A percentile compares a stretch with the other conserved stretches of the same genome.
These are phyloP conservation scores for Phodopus roborovskii DNA, from an alignment of 2,113 vertebrate species.

Conservation along the genomic window DNA sequence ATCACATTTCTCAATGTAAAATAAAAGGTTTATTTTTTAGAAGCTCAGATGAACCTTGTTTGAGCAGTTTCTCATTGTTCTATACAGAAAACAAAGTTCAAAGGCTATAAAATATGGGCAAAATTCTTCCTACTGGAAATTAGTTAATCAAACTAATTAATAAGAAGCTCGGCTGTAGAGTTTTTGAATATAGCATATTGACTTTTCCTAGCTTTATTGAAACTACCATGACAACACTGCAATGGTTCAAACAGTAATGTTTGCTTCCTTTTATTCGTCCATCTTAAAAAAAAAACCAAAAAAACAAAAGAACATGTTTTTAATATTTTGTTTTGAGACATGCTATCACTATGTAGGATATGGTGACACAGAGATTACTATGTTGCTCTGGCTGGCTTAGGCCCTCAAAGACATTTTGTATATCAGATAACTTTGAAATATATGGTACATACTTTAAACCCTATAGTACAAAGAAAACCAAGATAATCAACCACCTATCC, in stretches of 20 bases:
- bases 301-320: background rate
- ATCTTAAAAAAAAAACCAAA: background rate
- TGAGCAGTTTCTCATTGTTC: background rate
- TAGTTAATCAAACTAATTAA: background rate
- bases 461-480: background rate
- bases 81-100: background rate
- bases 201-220: background rate
- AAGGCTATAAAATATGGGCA: background rate
- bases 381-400: background rate
- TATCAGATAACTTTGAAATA: background rate
- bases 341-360: background rate
- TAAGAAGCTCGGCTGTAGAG: background rate
- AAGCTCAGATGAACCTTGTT: background rate
- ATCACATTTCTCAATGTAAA: slow-evolving; percentile 19
- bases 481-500: background rate
- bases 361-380: background rate
- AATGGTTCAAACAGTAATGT: background rate
- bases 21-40: background rate
- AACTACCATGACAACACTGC: background rate
- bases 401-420: background rate
- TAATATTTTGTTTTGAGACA: background rate
- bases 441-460: background rate
- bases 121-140: background rate
- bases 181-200: background rate
- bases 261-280: background rate